These are phyloP conservation scores for Riptortus pedestris DNA, from an alignment of 1,140 invertebrate species.

Conservation along the genomic window DNA sequence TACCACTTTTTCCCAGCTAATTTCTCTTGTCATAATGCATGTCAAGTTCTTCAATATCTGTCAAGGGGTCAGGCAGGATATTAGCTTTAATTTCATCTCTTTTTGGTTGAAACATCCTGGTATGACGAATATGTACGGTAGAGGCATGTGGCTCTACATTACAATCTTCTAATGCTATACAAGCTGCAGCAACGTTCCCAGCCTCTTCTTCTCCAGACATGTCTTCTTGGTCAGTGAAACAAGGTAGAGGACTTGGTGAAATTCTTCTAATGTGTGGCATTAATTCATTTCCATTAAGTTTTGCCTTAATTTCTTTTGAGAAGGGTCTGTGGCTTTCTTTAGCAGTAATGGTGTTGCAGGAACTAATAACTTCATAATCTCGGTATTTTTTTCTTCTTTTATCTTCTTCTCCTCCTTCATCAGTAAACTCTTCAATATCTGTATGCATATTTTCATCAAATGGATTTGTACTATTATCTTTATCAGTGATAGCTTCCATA, in stretches of 20 bases:
- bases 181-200: not conserved
- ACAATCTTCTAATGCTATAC: constrained; percentile 14
- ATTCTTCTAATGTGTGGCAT: constrained; percentile 27
- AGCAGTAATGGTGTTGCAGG: constrained; percentile 30
- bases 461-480: not conserved
- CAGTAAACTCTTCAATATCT: constrained; percentile 33
- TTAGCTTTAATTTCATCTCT: constrained; percentile 41
- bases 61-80: constrained; percentile 36
- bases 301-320: constrained; percentile 28
- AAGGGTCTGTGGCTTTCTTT: constrained; percentile 34
- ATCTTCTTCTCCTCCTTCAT: constrained; percentile 34
- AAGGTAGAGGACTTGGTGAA: constrained; percentile 26
- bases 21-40: not conserved
- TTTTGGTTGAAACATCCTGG: constrained; percentile 38
- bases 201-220: constrained; percentile 38
- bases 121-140: constrained; percentile 38
- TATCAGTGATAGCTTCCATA: constrained; percentile 38
- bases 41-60: constrained; percentile 44
- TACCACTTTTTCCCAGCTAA: too few relatives aligned
- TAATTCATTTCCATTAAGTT: constrained; percentile 13
- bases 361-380: constrained; percentile 32
- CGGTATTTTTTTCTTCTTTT: constrained; percentile 29
- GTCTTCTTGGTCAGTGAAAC: constrained; percentile 44
- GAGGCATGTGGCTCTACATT: constrained; percentile 35
- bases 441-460: constrained; percentile 22